Evolutionary conservation across 2,888 invertebrate genomes (phyloP), one percentile per base, ranked within the genome.

Genomic region (Sericinus montela): DNA sequence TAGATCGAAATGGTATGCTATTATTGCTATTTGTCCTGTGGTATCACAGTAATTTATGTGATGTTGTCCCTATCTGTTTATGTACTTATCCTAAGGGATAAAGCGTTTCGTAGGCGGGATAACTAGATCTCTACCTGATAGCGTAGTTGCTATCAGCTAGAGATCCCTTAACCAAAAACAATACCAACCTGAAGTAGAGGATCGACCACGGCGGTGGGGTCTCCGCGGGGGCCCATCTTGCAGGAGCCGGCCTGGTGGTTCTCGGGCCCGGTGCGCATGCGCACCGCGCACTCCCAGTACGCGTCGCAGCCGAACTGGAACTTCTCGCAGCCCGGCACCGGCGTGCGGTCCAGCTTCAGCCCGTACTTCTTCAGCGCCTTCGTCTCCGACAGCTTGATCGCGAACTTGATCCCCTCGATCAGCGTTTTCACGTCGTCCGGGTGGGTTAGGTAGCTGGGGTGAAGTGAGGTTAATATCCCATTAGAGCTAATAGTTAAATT

Each of bases 241-340:
- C 94, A 95, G 11, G 94, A 93, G 1, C 95, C 95, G 0, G 92
- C 93, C 78, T 95, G 95, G 72, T 95, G 95, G 72, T 95, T 95
- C 82, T 95, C 95, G 0, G 95, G 94, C 0, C 93, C 94, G 0
- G 95, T 95, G 53, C 93, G 91, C 75, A 93, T 93, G 49, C 91
- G 86, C 15, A 94, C 90, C 0, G 94, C 94, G 69, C 96, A 96
- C 64, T 92, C 92, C 95, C 95, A 95, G 75, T 94, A 96, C 11
- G 92, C 92, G 63, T 94, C 93, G 53, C 89, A 88, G 0, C 94
- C 95, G 63, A 94, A 96, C 59, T 91, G 90, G 36, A 93, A 75
- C 56, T 91, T 90, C 72, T 95, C 94, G 72, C 96, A 97, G 2
- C 95, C 95, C 10, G 71, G 69, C 0, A 92, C 93, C 0, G 93